phyloP scores from a whole-genome alignment of 2,113 vertebrate genomes.

The Candoia aspera region DNA sequence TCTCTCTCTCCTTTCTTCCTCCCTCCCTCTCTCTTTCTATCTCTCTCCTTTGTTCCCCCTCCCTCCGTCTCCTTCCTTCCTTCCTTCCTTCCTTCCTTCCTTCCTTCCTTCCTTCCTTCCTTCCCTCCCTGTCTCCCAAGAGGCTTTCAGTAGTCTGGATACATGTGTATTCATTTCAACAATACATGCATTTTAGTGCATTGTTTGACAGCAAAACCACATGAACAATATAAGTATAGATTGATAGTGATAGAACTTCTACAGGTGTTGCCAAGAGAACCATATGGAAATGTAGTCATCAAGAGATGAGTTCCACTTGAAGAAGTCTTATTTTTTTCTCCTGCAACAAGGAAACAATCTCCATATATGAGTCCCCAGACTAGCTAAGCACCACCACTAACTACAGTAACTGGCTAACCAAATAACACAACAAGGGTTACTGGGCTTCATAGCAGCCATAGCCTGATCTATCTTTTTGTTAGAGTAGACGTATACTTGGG shows the following conservation, averaged over 20 bases:
- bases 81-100: too few relatives aligned
- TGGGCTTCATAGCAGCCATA: neutral
- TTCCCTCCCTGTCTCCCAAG: neutral
- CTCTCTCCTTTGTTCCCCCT: too few relatives aligned
- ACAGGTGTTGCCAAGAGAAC: neutral
- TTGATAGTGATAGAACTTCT: neutral
- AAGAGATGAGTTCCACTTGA: neutral
- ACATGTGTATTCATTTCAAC: neutral
- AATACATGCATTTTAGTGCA: neutral
- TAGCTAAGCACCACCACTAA: neutral
- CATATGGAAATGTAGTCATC: neutral
- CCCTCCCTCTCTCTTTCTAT: too few relatives aligned
- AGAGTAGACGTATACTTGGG: neutral
- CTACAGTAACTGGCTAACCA: neutral
- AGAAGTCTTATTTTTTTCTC: neutral
- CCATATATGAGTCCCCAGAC: neutral
- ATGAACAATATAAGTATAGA: neutral
- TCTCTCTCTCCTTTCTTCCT: too few relatives aligned
- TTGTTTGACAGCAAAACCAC: neutral
- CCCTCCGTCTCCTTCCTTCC: fast-evolving
- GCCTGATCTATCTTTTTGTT: neutral
- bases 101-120: too few relatives aligned
- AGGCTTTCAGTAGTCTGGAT: neutral
- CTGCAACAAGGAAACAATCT: neutral
- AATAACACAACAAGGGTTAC: neutral